Conservation (phyloP, 2,888 invertebrate species). For the Monochamus alternatus region DNA sequence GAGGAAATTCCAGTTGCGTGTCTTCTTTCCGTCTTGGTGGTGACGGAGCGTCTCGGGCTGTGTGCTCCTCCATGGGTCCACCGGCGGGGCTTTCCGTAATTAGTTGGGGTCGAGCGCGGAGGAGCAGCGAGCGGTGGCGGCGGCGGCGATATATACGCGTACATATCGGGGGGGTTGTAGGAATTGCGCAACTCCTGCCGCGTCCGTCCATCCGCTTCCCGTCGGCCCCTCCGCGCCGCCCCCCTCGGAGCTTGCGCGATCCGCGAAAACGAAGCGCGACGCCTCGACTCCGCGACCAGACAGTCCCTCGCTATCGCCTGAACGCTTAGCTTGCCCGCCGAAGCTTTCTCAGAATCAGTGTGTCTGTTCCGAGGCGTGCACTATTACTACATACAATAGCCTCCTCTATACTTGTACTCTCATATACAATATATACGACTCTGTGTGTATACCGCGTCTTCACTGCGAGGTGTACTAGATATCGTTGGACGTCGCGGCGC, state of each 20-base stretch:
- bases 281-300: slow-evolving; percentile 68
- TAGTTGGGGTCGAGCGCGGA: slow-evolving; percentile 49
- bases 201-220: slow-evolving; percentile 51
- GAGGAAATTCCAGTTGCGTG: slow-evolving; percentile 54
- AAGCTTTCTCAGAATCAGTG: slow-evolving; percentile 69
- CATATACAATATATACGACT: slow-evolving; percentile 31
- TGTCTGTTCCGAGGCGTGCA: slow-evolving; percentile 70
- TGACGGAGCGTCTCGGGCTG: slow-evolving; percentile 50
- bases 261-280: slow-evolving; percentile 59
- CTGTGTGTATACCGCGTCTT: slow-evolving; percentile 41
- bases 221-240: slow-evolving; percentile 53
- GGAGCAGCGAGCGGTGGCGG: slow-evolving; percentile 39
- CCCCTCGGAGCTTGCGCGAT: slow-evolving; percentile 53
- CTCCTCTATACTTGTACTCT: slow-evolving; percentile 40
- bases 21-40: slow-evolving; percentile 51
- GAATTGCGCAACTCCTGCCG: slow-evolving; percentile 67
- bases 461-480: slow-evolving; percentile 39
- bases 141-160: slow-evolving; percentile 42
- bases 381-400: slow-evolving; percentile 45
- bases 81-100: slow-evolving; percentile 60
- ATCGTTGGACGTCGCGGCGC: slow-evolving; percentile 37
- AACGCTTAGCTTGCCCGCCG: slow-evolving; percentile 72
- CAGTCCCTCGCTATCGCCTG: slow-evolving; percentile 72
- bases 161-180: slow-evolving; percentile 54
- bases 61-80: slow-evolving; percentile 47